Evolutionary conservation across 2,888 invertebrate genomes (phyloP), one percentile per base, ranked within the genome.

Genomic region (Brachycybe producta): DNA sequence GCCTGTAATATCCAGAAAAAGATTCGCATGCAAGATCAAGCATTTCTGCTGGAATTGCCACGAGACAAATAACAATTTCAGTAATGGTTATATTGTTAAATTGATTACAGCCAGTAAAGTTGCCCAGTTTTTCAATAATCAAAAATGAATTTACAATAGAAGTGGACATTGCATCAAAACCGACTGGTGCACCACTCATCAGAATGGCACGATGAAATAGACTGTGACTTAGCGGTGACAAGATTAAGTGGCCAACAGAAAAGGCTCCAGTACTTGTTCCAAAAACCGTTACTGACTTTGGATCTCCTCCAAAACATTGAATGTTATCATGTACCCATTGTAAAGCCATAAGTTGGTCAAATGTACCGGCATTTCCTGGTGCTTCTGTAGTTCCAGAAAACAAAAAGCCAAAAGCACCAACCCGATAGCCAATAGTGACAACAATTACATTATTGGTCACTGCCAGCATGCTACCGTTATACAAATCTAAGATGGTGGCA

Each of bases 221-320:
- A 15, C 46, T 34, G 2, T 57, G 47, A 24, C 56, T 56, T 35
- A 86, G 69, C 2, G 87, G 85, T 27, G 84, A 84, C 36, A 87
- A 69, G 44, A 87, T 71, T 69, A 86, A 86, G 61, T 85, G 70
- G 24, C 86, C 84, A 11, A 94, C 88, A 28, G 90, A 86, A 13
- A 86, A 88, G 1, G 91, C 91, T 3, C 94, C 94, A 24, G 92
- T 91, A 53, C 88, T 90, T 68, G 94, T 92, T n/a, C 92, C 94
- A 66, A 94, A 91, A 42, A 95, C 70, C 5, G 86, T 82, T 45
- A 91, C 80, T 63, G 87, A 87, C 60, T 84, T 78, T 17, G 87
- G 84, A 67, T 88, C 87, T 2, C 91, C 91, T 23, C 88, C 90
- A 64, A 90, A 90, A 24, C 77, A 76, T 53, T 75, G 81, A 58